A percentile compares a stretch with the other conserved stretches of the same genome.
Evolutionary conservation across 1,140 invertebrate genomes (phyloP).

Genomic region (Cydia fagiglandana): DNA sequence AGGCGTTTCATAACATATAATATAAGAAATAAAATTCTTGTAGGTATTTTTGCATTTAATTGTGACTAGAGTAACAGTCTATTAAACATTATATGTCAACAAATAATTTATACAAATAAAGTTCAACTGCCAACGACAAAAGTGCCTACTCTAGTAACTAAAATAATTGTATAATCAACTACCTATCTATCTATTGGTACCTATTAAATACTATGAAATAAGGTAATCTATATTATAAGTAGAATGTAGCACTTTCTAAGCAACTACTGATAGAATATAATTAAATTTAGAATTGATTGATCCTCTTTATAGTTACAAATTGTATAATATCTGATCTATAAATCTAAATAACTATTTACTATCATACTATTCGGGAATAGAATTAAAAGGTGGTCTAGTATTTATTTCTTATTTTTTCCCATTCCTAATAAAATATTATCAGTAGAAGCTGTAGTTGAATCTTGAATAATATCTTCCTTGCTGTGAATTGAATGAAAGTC

Average conservation of each 20-base stretch:
- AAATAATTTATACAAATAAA: conserved; percentile 22
- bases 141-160: conserved; percentile 22
- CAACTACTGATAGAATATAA: conserved; percentile 20
- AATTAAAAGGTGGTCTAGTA: conserved; percentile 55
- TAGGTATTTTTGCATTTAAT: conserved; percentile 12
- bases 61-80: conserved; percentile 29
- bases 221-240: conserved; percentile 22
- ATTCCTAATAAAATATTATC: conserved; percentile 75
- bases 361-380: neutral
- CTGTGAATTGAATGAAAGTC: conserved; percentile 74
- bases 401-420: conserved; percentile 65
- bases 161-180: conserved; percentile 27
- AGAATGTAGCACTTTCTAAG: conserved; percentile 27
- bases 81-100: conserved; percentile 28
- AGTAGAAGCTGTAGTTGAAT: conserved; percentile 70
- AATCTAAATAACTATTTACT: conserved; percentile 39
- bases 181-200: conserved; percentile 20
- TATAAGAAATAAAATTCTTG: neutral
- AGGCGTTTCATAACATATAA: neutral
- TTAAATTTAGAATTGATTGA: conserved; percentile 31
- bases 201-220: conserved; percentile 14
- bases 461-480: conserved; percentile 72
- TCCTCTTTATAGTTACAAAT: conserved; percentile 29
- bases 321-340: conserved; percentile 17
- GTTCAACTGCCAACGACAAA: conserved; percentile 22